phyloP scores from a whole-genome alignment of 2,113 vertebrate species.

The Rhinogobius similis region DNA sequence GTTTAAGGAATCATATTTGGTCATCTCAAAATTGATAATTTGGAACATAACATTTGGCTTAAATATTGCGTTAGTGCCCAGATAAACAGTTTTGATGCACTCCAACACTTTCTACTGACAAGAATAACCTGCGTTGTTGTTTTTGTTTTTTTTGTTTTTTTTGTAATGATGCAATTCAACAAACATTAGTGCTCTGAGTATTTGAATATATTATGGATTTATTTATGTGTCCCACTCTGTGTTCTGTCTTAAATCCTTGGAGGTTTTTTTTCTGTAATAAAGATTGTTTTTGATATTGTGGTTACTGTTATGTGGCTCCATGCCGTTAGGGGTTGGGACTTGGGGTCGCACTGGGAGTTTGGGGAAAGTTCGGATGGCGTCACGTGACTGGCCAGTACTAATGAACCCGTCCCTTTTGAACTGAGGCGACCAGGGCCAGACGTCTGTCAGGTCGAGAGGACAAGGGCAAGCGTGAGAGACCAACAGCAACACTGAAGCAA shows the following conservation, averaged over 20 bases:
- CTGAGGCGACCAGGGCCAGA: slow-evolving; percentile 61
- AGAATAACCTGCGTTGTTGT: neutral
- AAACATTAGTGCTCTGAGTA: slow-evolving; percentile 11
- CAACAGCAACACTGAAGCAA: slow-evolving; percentile 11
- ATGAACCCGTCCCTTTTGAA: slow-evolving; percentile 42
- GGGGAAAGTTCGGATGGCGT: slow-evolving; percentile 15
- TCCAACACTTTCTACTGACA: neutral
- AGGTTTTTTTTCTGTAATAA: slow-evolving; percentile 70
- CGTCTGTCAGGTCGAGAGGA: slow-evolving; percentile 61
- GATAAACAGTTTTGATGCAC: neutral
- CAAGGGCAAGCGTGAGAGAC: slow-evolving; percentile 46
- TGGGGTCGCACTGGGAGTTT: neutral
- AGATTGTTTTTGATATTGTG: slow-evolving; percentile 49
- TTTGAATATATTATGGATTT: slow-evolving; percentile 33
- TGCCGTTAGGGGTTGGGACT: neutral
- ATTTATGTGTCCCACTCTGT: slow-evolving; percentile 67
- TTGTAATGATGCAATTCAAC: neutral
- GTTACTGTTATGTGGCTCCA: neutral
- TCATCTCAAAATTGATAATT: neutral
- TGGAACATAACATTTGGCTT: neutral
- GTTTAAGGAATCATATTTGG: neutral
- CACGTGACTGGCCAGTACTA: slow-evolving; percentile 74
- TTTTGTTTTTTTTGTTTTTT: neutral
- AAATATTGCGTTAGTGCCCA: neutral
- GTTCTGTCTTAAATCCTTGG: slow-evolving; percentile 33